Conservation (phyloP, 2,888 invertebrate genomes). For the Nipponacmea schrenckii region DNA sequence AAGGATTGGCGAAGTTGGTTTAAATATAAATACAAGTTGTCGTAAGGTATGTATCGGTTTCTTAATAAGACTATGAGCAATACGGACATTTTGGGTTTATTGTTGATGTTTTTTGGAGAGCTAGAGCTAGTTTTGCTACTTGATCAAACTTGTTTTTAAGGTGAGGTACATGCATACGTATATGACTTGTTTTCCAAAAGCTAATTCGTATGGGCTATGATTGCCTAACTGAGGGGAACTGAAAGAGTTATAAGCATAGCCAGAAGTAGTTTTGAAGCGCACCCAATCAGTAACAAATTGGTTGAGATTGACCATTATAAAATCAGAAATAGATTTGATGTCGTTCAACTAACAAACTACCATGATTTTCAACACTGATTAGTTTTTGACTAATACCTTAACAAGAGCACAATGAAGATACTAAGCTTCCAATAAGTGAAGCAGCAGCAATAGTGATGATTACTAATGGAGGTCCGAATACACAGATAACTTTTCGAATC, state of each 20-base stretch:
- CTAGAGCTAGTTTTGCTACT: neutral
- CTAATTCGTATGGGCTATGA: neutral
- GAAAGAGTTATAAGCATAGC: conserved; percentile 1
- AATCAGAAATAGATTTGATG: neutral
- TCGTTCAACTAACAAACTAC: neutral
- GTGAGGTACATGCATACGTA: neutral
- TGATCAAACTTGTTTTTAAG: neutral
- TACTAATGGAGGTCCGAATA: conserved; percentile 1
- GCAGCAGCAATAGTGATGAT: neutral
- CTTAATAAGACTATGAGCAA: neutral
- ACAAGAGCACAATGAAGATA: neutral
- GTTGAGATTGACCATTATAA: neutral
- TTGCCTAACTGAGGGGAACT: neutral
- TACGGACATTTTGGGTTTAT: neutral
- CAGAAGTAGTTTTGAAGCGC: neutral
- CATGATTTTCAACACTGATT: conserved; percentile 1
- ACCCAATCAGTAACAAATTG: neutral
- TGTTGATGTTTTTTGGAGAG: neutral
- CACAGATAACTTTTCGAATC: neutral
- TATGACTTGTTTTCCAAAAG: neutral
- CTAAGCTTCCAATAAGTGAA: neutral
- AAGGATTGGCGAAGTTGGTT: neutral
- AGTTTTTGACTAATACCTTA: neutral
- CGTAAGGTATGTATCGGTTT: neutral
- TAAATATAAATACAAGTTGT: neutral